Evolutionary conservation across 2,113 vertebrate genomes (phyloP), one percentile per base, ranked within the genome.

Genomic region (Lampris megalopsis): DNA sequence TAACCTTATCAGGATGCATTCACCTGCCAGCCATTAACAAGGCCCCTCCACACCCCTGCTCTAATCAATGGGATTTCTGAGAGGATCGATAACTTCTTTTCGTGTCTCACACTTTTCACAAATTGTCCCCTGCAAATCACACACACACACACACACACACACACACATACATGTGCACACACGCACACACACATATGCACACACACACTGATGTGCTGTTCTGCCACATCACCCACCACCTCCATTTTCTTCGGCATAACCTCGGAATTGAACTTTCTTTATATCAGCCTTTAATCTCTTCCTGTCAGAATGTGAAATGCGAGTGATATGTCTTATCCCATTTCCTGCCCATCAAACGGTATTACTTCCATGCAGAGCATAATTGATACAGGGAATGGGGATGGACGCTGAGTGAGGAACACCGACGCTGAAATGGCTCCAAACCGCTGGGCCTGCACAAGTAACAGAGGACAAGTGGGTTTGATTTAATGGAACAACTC

Each of bases 21-120:
- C 77, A 73, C 68, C 77, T 76, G 58, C 73, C 63, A 83, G 75
- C 63, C 76, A 66, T 89, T 91, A 90, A 89, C 81, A 80, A 91
- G 77, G 77, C 81, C 67, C 64, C 64, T 64, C 71, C 70, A 75
- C 48, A 6, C 60, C 52, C 75, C 71, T 84, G 79, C 84, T 92
- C 88, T 85, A 79, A 89, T 90, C 88, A 89, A 89, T 73, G 82
- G 85, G 90, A 92, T 91, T 91, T 92, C 79, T 85, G 73, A 66
- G 59, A 68, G 68, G 84, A 93, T 93, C 92, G 88, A 92, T 94
- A 94, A 77, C 68, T 87, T 87, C 85, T 91, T 92, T 92, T 88
- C 88, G 92, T 86, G 80, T 91, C 80, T 88, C 75, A 77, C 87
- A 88, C 89, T 90, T 91, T 87, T 87, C 84, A 86, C 84, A 64